Evolutionary conservation across 2,113 vertebrate genomes (phyloP).

Genomic region (Pardalotus punctatus): DNA sequence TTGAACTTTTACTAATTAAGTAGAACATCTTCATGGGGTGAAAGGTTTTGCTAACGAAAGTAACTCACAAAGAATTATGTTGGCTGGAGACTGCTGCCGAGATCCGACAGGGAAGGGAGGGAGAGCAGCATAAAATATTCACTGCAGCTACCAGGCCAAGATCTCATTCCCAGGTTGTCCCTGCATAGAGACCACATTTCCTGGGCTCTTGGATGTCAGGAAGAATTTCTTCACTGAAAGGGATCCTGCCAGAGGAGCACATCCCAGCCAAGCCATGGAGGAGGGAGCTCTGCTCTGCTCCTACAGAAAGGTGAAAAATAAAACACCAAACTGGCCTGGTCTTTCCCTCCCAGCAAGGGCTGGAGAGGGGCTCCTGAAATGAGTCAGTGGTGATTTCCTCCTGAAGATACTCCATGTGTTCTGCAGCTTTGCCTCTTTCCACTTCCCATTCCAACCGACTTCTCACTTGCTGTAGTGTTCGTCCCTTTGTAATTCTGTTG

Average conservation of each 20-base stretch:
- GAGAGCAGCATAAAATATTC: not conserved
- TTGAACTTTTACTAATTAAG: slow-evolving; percentile 76
- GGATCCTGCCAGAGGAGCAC: not conserved
- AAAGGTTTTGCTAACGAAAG: slow-evolving; percentile 74
- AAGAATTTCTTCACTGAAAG: not conserved
- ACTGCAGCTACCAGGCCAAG: not conserved
- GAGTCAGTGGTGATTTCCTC: not conserved
- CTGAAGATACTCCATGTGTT: fast-evolving
- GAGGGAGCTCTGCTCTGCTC: not conserved
- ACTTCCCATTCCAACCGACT: not conserved
- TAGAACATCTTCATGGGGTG: slow-evolving; percentile 68
- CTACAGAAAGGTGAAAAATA: not conserved
- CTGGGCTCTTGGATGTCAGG: not conserved
- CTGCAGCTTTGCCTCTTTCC: not conserved
- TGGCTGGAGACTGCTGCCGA: slow-evolving; percentile 24
- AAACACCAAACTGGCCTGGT: not conserved
- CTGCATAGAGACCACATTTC: not conserved
- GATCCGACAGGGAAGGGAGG: not conserved
- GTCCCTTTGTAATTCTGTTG: not conserved
- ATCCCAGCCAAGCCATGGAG: not conserved
- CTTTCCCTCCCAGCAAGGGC: not conserved
- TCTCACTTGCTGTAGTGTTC: not conserved
- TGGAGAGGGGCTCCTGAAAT: not conserved
- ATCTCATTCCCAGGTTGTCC: not conserved
- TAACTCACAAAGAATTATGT: slow-evolving; percentile 73